A percentile compares a stretch with the other conserved stretches of the same genome.
Conservation (phyloP, 2,888 invertebrate genomes). For the Ommatoiulus sabulosus region DNA sequence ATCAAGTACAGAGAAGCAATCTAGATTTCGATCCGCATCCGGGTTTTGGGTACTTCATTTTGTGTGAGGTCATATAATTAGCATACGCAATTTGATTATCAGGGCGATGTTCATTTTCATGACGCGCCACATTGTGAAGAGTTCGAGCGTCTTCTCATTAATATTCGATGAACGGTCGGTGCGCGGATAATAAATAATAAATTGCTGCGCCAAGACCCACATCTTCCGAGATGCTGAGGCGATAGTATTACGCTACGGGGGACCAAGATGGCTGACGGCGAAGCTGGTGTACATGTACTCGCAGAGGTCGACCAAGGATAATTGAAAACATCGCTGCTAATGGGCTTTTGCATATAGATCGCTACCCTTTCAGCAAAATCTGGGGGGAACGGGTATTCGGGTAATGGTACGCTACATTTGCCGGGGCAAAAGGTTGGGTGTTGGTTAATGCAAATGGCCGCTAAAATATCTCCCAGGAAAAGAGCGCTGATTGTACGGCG, state of each 20-base stretch:
- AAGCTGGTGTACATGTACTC: conserved; percentile 5
- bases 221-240: neutral
- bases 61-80: neutral
- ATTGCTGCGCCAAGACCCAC: neutral
- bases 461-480: neutral
- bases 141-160: neutral
- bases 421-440: neutral
- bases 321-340: conserved; percentile 9
- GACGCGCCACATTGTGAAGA: neutral
- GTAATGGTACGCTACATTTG: conserved; percentile 12
- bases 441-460: neutral
- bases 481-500: neutral
- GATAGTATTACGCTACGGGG: neutral
- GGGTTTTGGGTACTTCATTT: neutral
- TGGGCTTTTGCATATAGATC: conserved; percentile 20
- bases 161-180: conserved; percentile 19
- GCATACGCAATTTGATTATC: conserved; percentile 20
- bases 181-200: neutral
- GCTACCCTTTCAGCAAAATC: neutral
- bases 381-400: neutral
- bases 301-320: conserved; percentile 18
- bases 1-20: neutral
- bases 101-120: neutral
- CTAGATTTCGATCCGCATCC: neutral
- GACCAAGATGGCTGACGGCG: conserved; percentile 1